Percentiles rank a stretch among this genome's conserved stretches.
Evolutionary conservation across 2,113 vertebrate species (phyloP).

Genomic region (Xyliphius kryptos): DNA sequence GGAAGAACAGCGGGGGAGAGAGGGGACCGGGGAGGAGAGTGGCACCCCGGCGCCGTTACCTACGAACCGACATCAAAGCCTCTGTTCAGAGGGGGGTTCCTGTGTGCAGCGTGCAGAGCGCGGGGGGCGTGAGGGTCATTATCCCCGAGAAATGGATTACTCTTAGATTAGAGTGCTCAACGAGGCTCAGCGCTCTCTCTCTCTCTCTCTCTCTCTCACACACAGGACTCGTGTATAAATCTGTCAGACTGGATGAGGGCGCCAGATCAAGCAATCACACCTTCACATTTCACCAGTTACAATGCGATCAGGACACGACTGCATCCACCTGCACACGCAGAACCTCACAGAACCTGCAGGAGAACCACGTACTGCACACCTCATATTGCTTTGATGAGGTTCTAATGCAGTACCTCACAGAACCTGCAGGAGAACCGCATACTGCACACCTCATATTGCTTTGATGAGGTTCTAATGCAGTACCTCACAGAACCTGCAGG

Average conservation of each 20-base stretch:
- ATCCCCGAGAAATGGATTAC: conserved; percentile 68
- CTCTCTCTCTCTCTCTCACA: conserved; percentile 14
- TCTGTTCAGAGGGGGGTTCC: conserved; percentile 7
- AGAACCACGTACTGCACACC: not conserved
- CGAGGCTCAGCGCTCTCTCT: conserved; percentile 46
- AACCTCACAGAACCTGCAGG: not conserved
- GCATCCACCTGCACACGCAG: conserved; percentile 5
- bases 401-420: not conserved
- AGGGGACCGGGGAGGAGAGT: not conserved
- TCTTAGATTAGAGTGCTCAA: conserved; percentile 64
- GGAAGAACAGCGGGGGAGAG: conserved; percentile 1
- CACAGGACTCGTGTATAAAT: conserved; percentile 38
- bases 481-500: not conserved
- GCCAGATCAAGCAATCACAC: conserved; percentile 39
- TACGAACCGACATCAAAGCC: conserved; percentile 60
- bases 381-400: no score
- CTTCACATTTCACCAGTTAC: conserved; percentile 33
- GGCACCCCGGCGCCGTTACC: conserved; percentile 55
- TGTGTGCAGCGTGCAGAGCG: conserved; percentile 32
- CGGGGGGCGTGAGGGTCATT: conserved; percentile 52
- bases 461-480: no score
- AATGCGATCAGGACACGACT: not conserved
- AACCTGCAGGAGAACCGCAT: not conserved
- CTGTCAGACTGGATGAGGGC: conserved; percentile 26
- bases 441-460: no score